Conservation (phyloP, 1,140 invertebrate species). For the Lasioglossum baleicum region DNA sequence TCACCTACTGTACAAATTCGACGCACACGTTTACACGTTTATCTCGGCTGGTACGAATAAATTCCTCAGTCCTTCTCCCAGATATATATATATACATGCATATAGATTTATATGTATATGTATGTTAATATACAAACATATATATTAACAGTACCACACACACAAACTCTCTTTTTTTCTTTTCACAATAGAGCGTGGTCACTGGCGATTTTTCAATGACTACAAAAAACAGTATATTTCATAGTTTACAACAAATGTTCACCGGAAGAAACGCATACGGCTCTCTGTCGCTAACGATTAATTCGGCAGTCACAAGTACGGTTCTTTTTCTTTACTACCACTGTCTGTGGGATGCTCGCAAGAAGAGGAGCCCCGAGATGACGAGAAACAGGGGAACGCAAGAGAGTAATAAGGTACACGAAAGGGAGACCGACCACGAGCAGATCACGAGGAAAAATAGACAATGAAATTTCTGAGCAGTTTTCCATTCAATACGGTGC, state of each 20-base stretch:
- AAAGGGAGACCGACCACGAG: slow-evolving; percentile 17
- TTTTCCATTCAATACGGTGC: slow-evolving; percentile 14
- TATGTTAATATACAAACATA: background rate
- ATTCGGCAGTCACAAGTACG: slow-evolving; percentile 16
- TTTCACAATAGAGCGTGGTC: background rate
- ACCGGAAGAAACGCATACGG: slow-evolving; percentile 14
- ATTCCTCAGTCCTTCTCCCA: slow-evolving; percentile 22
- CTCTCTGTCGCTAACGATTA: slow-evolving; percentile 20
- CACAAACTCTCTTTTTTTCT: slow-evolving; percentile 20
- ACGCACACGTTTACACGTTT: slow-evolving; percentile 57
- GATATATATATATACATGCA: slow-evolving; percentile 12
- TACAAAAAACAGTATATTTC: background rate
- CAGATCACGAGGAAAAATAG: slow-evolving; percentile 27
- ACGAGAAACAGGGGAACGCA: background rate
- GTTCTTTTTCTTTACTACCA: background rate
- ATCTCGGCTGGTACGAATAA: slow-evolving; percentile 57
- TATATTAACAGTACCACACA: slow-evolving; percentile 27
- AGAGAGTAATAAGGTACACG: slow-evolving; percentile 9
- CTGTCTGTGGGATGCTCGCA: background rate
- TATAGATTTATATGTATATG: too few species aligned
- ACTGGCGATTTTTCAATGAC: background rate
- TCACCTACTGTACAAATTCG: slow-evolving; percentile 71
- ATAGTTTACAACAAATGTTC: slow-evolving; percentile 8
- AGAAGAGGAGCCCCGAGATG: background rate
- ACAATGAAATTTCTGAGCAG: slow-evolving; percentile 19